Conservation (phyloP, 2,113 vertebrate genomes). For the Sebastes fasciatus region DNA sequence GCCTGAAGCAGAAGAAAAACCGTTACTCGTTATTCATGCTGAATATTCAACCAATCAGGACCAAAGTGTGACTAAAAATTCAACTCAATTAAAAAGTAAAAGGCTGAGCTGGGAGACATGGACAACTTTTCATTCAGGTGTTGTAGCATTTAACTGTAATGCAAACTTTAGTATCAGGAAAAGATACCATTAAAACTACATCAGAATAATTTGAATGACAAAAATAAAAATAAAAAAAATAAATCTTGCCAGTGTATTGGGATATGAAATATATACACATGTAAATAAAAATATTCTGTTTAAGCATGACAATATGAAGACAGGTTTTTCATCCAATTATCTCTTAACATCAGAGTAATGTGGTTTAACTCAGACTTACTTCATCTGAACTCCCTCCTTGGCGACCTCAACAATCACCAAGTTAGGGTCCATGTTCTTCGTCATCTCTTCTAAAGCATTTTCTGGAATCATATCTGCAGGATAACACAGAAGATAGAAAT, state of each 20-base stretch:
- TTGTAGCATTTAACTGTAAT: not conserved
- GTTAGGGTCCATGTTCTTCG: slow-evolving; percentile 97
- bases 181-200: not conserved
- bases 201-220: no score
- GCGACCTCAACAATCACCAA: slow-evolving; percentile 91
- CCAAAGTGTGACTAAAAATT: not conserved
- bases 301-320: not conserved
- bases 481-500: not conserved
- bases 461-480: slow-evolving; percentile 95
- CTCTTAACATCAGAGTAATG: not conserved
- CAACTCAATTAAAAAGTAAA: not conserved
- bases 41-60: not conserved
- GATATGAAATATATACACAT: not conserved
- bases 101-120: not conserved
- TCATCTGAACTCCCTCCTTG: slow-evolving; percentile 92
- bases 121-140: not conserved
- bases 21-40: not conserved
- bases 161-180: not conserved
- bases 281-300: not conserved
- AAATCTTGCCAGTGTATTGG: no score
- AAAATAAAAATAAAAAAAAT: not conserved
- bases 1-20: slow-evolving; percentile 78
- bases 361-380: slow-evolving; percentile 84
- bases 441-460: slow-evolving; percentile 98
- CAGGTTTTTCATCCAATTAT: not conserved